Evolutionary conservation across 2,888 invertebrate species (phyloP), one percentile per base, ranked within the genome.

Genomic region (Teinopalpus imperialis): DNA sequence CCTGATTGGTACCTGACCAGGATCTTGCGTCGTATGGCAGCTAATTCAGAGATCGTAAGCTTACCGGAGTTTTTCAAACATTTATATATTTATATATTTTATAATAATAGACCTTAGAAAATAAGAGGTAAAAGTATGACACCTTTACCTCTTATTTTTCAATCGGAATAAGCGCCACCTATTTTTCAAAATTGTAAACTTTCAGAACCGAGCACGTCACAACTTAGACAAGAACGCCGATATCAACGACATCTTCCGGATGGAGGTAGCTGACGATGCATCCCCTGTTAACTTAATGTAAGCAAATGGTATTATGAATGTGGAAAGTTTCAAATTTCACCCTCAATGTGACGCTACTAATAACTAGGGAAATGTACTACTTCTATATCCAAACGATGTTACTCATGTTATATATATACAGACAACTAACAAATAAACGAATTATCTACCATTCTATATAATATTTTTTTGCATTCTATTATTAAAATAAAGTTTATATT

Each of bases 1-100:
- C 80, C 87, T 0, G 86, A 85, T 54, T 85, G 86, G 87, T 87
- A 81, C 56, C 59, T 88, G 49, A 71, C 68, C 24, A 78, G 74
- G 42, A 65, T 87, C 24, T 64, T 88, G 13, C 74, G 78, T 3
- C 76, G 73, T 39, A 77, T 86, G 66, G 74, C 80, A 2, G 63
- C 69, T 3, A 74, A 66, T 34, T 61, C 69, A 53, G 82, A 85
- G 49, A 48, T 81, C 74, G 87, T 87, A 56, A 56, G 53, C n/a
- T n/a, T n/a, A n/a, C n/a, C n/a, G n/a, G n/a, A n/a, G n/a, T n/a
- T n/a, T n/a, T n/a, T n/a, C n/a, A n/a, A n/a, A n/a, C n/a, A n/a
- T n/a, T n/a, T n/a, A n/a, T n/a, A n/a, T n/a, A n/a, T n/a, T n/a
- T n/a, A n/a, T n/a, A n/a, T n/a, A n/a, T n/a, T n/a, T n/a, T n/a